Percentiles rank a stretch among this genome's conserved stretches.
Conservation (phyloP, 2,113 vertebrate species). For the Mesoclemmys tuberculata region DNA sequence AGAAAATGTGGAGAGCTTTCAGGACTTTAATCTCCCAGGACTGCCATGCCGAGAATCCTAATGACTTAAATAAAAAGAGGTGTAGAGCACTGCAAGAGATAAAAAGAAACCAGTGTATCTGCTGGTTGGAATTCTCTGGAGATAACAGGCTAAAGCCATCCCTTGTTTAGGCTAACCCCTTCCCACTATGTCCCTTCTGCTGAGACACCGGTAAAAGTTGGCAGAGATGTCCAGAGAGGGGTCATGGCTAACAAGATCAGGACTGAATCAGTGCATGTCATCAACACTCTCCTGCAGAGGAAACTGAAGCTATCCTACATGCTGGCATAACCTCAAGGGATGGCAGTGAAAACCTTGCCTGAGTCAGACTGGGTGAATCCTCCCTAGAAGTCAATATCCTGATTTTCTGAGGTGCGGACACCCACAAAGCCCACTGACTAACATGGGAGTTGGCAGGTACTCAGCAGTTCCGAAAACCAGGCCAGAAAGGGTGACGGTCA, state of each 20-base stretch:
- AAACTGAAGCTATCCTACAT: not conserved
- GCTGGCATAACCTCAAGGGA: not conserved
- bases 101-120: not conserved
- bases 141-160: not conserved
- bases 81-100: conserved; percentile 8
- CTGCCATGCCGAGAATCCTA: conserved; percentile 18
- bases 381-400: not conserved
- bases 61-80: not conserved
- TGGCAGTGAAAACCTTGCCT: not conserved
- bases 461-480: not conserved
- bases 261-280: not conserved
- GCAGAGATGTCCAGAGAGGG: not conserved
- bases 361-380: not conserved
- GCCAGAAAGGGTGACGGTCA: not conserved
- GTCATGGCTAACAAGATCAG: not conserved
- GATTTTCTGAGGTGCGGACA: not conserved
- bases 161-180: not conserved
- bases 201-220: not conserved
- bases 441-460: not conserved
- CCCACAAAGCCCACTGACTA: not conserved
- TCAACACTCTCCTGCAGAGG: not conserved
- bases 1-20: not conserved
- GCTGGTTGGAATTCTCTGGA: not conserved
- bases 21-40: not conserved
- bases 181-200: not conserved